These are phyloP conservation scores for Stegana nigrithorax DNA, from an alignment of 2,888 invertebrate species.

Conservation along the genomic window DNA sequence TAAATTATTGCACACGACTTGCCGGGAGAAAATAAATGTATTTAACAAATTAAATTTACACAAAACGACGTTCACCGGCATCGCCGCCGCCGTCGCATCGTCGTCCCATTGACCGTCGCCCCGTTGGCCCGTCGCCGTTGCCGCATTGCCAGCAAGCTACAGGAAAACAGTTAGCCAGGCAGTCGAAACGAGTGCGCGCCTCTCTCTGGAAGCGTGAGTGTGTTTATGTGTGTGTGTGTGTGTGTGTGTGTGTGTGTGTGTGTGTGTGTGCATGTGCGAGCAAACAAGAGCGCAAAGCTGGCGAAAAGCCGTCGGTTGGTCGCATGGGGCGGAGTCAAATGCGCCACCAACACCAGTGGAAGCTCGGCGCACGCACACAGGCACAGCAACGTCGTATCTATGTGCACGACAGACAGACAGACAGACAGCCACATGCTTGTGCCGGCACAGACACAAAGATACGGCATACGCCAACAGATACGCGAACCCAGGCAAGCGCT, in stretches of 20 bases:
- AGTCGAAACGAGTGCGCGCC: conserved; percentile 5
- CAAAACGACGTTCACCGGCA: conserved; percentile 27
- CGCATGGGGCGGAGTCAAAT: too few relatives aligned
- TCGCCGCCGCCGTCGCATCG: conserved; percentile 41
- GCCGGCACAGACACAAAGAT: too few relatives aligned
- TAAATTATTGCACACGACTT: conserved; percentile 63
- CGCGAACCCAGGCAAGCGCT: too few relatives aligned
- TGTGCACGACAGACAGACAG: too few relatives aligned
- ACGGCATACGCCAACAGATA: too few relatives aligned
- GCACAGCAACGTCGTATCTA: too few relatives aligned
- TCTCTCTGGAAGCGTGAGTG: background rate
- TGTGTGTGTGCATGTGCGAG: conserved; percentile 8
- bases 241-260: background rate
- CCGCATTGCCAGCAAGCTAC: background rate
- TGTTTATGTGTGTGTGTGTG: background rate
- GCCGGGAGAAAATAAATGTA: conserved; percentile 47
- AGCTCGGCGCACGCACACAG: too few relatives aligned
- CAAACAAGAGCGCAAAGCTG: too few relatives aligned
- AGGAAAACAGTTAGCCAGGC: background rate
- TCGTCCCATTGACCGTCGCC: conserved; percentile 24
- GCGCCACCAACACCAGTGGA: too few relatives aligned
- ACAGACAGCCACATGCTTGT: too few relatives aligned
- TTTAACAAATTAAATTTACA: conserved; percentile 59
- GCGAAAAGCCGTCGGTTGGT: too few relatives aligned
- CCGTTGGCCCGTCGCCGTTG: conserved; percentile 27